Base-by-base conservation (phyloP, 2,888 invertebrate species). In the Clunio marinus region DNA sequence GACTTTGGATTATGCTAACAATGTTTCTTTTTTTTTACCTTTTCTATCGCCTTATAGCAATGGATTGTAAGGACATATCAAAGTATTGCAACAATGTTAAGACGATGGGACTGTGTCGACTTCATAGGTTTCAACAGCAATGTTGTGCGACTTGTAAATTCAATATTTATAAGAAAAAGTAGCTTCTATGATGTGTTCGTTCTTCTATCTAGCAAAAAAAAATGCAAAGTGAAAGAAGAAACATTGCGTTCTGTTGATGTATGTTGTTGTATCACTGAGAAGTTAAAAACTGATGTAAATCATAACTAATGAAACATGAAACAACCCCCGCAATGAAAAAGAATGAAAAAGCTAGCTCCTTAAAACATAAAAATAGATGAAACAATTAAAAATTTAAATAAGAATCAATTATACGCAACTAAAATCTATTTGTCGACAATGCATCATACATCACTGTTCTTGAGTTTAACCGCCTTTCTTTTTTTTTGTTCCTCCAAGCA, bases 81-180 rank as follows among this genome's bases (percentile, higher is more conserved):
- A 86, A 87, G 72, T 90, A 90, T 78, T 96, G 95, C 80, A 87
- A 87, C 74, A 91, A 93, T 75, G 93, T 93, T 22, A 88, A 89
- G 73, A 83, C 88, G 67, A 89, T 94, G 88, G 91, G 91, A 75
- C 84, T 95, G 83, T 96, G 96, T 80, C 87, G 88, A 66, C 84
- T 91, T 72, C 84, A 87, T 73, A 85, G 90, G 45, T 95, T 93
- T 79, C 87, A 88, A 76, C 85, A 87, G 75, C 91, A 91, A 76
- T 96, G 96, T 80, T 96, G 95, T 82, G 85, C 87, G 73, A 88
- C 93, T 68, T 94, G 94, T 80, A 80, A 74, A 74, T 73, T 73
- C 66, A 74, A 72, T 69, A 24, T 70, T 46, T 46, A 67, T 69
- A 68, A 69, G 66, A 63, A 71, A 59, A 69, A 72, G 25, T 55